Conservation (phyloP, 2,797 vertebrate genomes). For the Aselliscus stoliczkanus region DNA sequence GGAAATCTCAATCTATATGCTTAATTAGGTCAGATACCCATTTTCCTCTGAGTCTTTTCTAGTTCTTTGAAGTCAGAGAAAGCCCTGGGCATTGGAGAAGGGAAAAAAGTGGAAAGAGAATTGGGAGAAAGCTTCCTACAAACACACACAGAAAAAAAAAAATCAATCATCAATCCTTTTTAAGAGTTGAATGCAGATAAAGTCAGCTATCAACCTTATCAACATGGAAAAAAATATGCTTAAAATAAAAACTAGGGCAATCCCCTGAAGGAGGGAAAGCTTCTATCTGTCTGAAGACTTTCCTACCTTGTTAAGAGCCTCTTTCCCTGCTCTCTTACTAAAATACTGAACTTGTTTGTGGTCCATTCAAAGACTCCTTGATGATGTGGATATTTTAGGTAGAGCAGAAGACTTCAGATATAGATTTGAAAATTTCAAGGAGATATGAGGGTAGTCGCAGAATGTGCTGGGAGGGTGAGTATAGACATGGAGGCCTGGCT, state of each 20-base stretch:
- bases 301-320: neutral
- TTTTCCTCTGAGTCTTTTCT: constrained; percentile 66
- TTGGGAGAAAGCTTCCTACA: constrained; percentile 36
- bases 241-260: constrained; percentile 65
- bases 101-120: constrained; percentile 27
- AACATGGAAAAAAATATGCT: constrained; percentile 42
- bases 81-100: constrained; percentile 48
- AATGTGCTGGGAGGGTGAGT: neutral
- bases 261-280: constrained; percentile 35
- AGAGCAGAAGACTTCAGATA: neutral
- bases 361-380: neutral
- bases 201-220: constrained; percentile 64
- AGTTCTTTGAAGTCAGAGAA: constrained; percentile 68
- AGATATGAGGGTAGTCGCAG: rapidly evolving
- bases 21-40: constrained; percentile 74
- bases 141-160: neutral
- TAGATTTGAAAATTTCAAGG: neutral
- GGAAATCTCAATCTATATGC: constrained; percentile 59
- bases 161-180: constrained; percentile 45
- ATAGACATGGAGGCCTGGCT: too few species aligned
- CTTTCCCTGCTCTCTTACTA: neutral
- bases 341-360: neutral
- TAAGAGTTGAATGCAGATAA: constrained; percentile 60
- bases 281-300: constrained; percentile 18
- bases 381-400: constrained; percentile 8